phyloP scores from a whole-genome alignment of 2,888 invertebrate species.

The Rhaphigaster nebulosa region DNA sequence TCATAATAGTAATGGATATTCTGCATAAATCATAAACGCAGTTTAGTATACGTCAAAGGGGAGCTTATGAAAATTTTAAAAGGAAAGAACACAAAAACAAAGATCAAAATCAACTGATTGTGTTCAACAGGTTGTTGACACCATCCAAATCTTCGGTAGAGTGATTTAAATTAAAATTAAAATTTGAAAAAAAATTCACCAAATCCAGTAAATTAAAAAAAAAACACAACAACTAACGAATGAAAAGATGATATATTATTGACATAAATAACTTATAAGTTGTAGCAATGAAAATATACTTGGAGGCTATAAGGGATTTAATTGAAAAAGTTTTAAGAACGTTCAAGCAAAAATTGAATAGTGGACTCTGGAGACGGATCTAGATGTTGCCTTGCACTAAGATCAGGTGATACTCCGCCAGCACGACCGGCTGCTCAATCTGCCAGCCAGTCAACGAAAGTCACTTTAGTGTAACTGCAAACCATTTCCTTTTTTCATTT shows the following conservation, averaged over 20 bases:
- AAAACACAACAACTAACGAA: neutral
- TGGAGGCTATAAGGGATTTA: neutral
- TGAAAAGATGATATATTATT: neutral
- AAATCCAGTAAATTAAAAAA: neutral
- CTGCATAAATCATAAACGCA: no score
- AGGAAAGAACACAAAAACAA: no score
- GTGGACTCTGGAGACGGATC: neutral
- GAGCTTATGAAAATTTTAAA: no score
- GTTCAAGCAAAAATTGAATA: neutral
- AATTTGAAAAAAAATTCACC: no score
- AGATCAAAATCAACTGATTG: neutral
- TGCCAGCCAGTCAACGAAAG: neutral
- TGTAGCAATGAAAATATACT: no score
- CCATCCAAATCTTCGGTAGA: no score
- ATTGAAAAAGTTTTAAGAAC: neutral
- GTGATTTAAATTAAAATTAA: no score
- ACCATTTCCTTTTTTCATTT: neutral
- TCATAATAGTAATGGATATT: no score
- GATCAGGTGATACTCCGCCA: neutral
- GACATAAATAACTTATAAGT: no score
- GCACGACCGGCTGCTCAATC: neutral
- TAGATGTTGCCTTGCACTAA: conserved; percentile 7
- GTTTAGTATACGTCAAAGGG: no score
- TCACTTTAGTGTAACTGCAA: neutral
- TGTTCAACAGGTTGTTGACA: neutral